A percentile compares a stretch with the other conserved stretches of the same genome.
Evolutionary conservation across 2,888 invertebrate species (phyloP).

Genomic region (Aricia artaxerxes): DNA sequence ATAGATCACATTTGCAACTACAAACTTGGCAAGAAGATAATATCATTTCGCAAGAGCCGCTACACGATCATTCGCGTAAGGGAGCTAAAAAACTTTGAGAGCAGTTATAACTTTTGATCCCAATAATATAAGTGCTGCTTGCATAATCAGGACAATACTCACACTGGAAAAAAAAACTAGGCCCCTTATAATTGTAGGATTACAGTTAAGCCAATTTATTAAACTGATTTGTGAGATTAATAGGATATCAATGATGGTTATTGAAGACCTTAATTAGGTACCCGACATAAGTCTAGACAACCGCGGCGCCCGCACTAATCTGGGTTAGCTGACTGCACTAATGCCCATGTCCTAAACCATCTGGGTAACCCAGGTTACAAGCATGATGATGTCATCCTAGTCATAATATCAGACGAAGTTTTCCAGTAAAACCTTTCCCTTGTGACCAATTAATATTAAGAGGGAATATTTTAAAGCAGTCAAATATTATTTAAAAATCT

Average conservation of each 20-base stretch:
- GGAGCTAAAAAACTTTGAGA: not conserved
- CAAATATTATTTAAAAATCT: not conserved
- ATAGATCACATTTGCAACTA: not conserved
- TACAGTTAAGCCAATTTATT: not conserved
- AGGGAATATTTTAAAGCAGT: not conserved
- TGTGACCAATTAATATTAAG: not conserved
- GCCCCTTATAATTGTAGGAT: not conserved
- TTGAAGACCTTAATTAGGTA: slow-evolving; percentile 27
- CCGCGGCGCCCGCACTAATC: slow-evolving; percentile 1
- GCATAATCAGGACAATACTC: not conserved
- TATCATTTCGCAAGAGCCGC: not conserved
- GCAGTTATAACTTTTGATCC: not conserved
- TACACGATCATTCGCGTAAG: not conserved
- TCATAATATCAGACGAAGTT: not conserved
- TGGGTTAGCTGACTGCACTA: slow-evolving; percentile 18
- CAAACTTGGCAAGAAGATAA: not conserved
- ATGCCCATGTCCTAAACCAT: slow-evolving; percentile 7
- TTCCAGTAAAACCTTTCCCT: not conserved
- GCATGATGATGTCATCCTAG: not conserved
- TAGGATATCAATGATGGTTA: slow-evolving; percentile 9
- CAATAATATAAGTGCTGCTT: not conserved
- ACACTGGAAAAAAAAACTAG: not conserved
- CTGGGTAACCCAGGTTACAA: not conserved
- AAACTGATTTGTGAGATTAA: not conserved
- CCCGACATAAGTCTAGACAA: slow-evolving; percentile 18